Percentiles rank a stretch among this genome's conserved stretches.
phyloP scores from a whole-genome alignment of 2,888 invertebrate genomes.

The Eupithecia exiguata region DNA sequence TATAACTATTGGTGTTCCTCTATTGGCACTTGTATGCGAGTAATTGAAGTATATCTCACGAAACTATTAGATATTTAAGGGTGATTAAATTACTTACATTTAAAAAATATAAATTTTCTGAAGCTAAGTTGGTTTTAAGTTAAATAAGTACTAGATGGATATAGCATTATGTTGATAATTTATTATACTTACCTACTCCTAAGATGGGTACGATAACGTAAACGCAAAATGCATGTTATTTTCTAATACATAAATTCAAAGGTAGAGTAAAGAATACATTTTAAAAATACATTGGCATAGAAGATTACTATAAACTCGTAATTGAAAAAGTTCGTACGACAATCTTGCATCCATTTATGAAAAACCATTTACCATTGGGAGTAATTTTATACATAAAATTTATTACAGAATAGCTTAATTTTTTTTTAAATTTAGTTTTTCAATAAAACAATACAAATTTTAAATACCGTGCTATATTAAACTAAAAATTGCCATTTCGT shows the following conservation, averaged over 20 bases:
- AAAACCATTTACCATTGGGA: constrained; percentile 11
- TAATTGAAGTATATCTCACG: constrained; percentile 24
- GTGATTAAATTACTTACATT: background rate
- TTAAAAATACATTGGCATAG: background rate
- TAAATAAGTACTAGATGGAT: background rate
- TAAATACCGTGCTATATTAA: background rate
- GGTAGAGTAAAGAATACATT: background rate
- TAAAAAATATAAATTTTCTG: background rate
- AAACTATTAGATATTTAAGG: background rate
- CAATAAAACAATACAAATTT: background rate
- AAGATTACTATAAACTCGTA: background rate
- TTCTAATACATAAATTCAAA: background rate
- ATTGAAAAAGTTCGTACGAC: constrained; percentile 21
- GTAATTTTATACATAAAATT: background rate
- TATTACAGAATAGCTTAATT: no score
- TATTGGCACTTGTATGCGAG: constrained; percentile 72
- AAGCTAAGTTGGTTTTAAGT: background rate
- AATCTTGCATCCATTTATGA: constrained; percentile 2
- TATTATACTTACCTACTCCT: background rate
- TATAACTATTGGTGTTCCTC: constrained; percentile 62
- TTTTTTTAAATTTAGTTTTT: background rate
- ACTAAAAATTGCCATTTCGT: background rate
- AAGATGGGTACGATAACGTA: background rate
- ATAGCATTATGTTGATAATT: background rate
- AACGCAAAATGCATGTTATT: background rate